Evolutionary conservation across 2,888 invertebrate species (phyloP).

Genomic region (Steinernema carpocapsae): DNA sequence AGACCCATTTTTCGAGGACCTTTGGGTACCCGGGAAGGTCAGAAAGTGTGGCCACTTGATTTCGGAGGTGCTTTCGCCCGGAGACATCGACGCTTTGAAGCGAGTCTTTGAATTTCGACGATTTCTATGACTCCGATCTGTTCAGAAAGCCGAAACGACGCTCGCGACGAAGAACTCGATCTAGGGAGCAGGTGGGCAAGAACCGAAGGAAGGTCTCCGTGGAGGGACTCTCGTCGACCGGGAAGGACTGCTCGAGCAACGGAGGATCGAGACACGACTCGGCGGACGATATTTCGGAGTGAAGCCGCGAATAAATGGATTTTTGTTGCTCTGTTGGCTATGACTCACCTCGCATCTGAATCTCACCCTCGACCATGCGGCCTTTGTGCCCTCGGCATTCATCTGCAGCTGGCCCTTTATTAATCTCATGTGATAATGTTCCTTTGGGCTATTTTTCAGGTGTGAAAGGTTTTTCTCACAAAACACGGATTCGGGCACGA

Average conservation of each 20-base stretch:
- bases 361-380: too few species aligned
- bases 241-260: background rate
- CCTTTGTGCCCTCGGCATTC: too few species aligned
- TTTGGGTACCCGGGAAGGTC: constrained; percentile 45
- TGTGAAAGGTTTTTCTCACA: too few species aligned
- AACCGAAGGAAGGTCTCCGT: background rate
- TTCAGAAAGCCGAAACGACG: background rate
- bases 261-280: background rate
- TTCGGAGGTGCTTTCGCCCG: constrained; percentile 43
- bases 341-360: too few species aligned
- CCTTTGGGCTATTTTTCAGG: too few species aligned
- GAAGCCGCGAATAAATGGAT: too few species aligned
- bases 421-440: too few species aligned
- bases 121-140: background rate
- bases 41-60: constrained; percentile 48
- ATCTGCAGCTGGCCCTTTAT: too few species aligned
- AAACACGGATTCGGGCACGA: too few species aligned
- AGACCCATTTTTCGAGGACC: constrained; percentile 50
- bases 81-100: constrained; percentile 40
- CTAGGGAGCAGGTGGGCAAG: too few species aligned
- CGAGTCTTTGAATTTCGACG: background rate
- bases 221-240: background rate
- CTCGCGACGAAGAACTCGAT: background rate
- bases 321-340: too few species aligned
- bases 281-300: too few species aligned